Evolutionary conservation across 2,888 invertebrate genomes (phyloP), one percentile per base, ranked within the genome.

Genomic region (Sinotaia quadrata): DNA sequence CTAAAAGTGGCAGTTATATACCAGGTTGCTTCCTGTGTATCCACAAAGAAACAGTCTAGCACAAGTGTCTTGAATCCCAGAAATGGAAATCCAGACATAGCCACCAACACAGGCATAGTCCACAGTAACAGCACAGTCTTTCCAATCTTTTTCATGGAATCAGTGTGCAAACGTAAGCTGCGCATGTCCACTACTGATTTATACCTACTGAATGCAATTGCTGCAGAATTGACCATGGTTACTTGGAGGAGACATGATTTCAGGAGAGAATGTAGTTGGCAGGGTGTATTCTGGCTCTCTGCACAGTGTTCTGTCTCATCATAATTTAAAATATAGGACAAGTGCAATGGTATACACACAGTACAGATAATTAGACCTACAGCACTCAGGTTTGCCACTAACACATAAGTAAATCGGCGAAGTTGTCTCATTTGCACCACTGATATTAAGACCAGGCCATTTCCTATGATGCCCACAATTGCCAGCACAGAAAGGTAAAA

Each of bases 351-450:
- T 34, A 71, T 67, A 44, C 49, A 51, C 31, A 62, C 15, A 15
- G 54, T 36, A 21, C 52, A 71, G 51, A 33, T 34, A 4, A 71
- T 33, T n/a, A 71, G 49, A 4, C 67, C 71, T 15, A 62, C 59
- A 18, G 33, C 63, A 41, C 71, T 67, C 12, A 63, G 52, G 58
- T 67, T 71, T n/a, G 58, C 61, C 8, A 67, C 60, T 8, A 71
- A 59, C 34, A 62, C 24, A 59, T 67, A 63, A 21, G 67, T 59
- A 24, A 67, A 21, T 21, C 62, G 62, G 4, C 34, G 62, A 2
- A 71, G 41, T 36, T 71, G 67, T 0, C n/a, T 3, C 41, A 61
- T 62, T 31, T 61, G 61, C 4, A 59, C n/a, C 4, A 67, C 54
- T 12, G 36, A 54, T 29, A 44, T 24, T n/a, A 71, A 33, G 18